Base-by-base conservation (phyloP, 2,888 invertebrate genomes). In the Trachelus troglodyta region DNA sequence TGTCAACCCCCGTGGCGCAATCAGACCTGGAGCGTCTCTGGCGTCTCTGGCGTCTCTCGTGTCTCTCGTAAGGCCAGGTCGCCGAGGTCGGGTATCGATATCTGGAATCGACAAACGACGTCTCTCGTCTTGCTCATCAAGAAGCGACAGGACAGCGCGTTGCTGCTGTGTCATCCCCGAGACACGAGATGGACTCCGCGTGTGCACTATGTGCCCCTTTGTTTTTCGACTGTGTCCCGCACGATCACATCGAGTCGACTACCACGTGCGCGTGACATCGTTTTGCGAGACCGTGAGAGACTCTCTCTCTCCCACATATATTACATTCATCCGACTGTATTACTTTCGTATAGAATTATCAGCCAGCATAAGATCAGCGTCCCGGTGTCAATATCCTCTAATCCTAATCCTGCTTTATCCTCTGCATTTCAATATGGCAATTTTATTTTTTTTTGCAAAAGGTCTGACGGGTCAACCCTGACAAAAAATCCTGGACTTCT, bases 21-120 rank as follows among this genome's bases (percentile, higher is more conserved):
- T 88, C 88, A 89, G 85, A 85, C 83, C 85, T 83, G 84, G 83
- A 81, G 15, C n/a, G 76, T 77, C 81, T 79, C 31, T 76, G 34
- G 34, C 23, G 77, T 77, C 81, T 79, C 30, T 76, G 79, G 81
- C 81, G 82, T 83, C 81, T 76, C 75, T 74, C 75, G 78, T 77
- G 79, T 80, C 71, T 81, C 79, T 74, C 74, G 81, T 78, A 82
- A 81, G 81, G 79, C 81, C 79, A 81, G 87, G 86, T 87, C 85
- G 83, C 76, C 68, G 79, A 84, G 89, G 90, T 90, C 89, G 88
- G 82, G 79, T 89, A 90, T 89, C 89, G 89, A 89, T 89, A 90
- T 89, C 88, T 89, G 82, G 87, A 88, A 90, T 90, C 89, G 88
- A 90, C 87, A 85, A 85, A 86, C 86, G 87, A 89, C 86, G 89